Evolutionary conservation across 2,888 invertebrate genomes (phyloP).

Genomic region (Brachylomia viminalis): DNA sequence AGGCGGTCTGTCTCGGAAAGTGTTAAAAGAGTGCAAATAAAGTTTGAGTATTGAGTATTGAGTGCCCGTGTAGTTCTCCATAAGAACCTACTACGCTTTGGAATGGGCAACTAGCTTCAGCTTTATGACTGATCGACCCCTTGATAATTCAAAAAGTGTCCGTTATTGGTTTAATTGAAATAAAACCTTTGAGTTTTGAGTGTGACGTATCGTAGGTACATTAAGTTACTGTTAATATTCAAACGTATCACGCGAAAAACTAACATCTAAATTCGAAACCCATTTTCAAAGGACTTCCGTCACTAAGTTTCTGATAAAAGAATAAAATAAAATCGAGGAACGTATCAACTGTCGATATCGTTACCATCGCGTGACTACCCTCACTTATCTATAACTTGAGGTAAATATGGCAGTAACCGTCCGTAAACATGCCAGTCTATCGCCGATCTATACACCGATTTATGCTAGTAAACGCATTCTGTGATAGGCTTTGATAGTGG

Average conservation of each 20-base stretch:
- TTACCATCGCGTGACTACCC: slow-evolving; percentile 40
- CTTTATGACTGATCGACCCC: too few species aligned
- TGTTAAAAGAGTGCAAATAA: too few species aligned
- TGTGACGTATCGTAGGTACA: too few species aligned
- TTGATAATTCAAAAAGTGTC: too few species aligned
- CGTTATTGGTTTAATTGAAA: too few species aligned
- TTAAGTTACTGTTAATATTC: too few species aligned
- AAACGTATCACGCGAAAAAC: neutral
- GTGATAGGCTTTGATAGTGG: neutral
- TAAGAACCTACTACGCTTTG: too few species aligned
- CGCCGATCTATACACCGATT: slow-evolving; percentile 18
- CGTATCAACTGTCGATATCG: slow-evolving; percentile 47
- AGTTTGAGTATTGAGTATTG: too few species aligned
- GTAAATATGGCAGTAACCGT: slow-evolving; percentile 4
- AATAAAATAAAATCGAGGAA: slow-evolving; percentile 20
- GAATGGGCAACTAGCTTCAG: too few species aligned
- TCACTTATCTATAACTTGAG: slow-evolving; percentile 17
- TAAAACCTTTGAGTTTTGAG: too few species aligned
- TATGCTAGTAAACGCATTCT: slow-evolving; percentile 6
- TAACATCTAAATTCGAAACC: neutral
- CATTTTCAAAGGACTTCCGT: neutral
- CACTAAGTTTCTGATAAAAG: neutral
- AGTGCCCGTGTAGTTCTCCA: too few species aligned
- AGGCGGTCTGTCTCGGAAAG: too few species aligned
- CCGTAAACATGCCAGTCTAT: slow-evolving; percentile 40